Conservation (phyloP, 2,113 vertebrate genomes). For the Fukomys damarensis region DNA sequence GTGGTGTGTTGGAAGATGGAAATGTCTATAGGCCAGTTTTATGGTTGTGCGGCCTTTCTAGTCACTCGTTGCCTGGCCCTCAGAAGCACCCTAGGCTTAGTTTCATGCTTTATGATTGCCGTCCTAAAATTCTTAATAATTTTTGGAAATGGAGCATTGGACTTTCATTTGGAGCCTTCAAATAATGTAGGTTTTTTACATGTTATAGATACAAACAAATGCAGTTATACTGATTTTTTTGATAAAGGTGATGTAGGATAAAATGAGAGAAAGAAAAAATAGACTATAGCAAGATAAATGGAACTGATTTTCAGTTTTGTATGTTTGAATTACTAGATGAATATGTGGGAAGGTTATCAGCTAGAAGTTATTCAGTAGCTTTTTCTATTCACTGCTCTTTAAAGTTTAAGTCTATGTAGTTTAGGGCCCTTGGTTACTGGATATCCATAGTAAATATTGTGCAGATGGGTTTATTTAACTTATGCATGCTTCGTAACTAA, state of each 20-base stretch:
- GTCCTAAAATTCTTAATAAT: not conserved
- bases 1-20: not conserved
- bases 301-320: not conserved
- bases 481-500: constrained; percentile 17
- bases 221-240: not conserved
- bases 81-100: not conserved
- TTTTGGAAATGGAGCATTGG: not conserved
- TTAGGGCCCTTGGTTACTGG: not conserved
- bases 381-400: not conserved
- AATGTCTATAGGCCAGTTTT: fast-evolving
- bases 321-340: not conserved
- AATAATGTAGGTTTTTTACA: not conserved
- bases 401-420: not conserved
- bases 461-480: constrained; percentile 25
- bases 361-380: not conserved
- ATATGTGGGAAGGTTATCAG: not conserved
- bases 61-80: not conserved
- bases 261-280: not conserved
- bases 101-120: not conserved
- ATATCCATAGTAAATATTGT: not conserved
- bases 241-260: not conserved
- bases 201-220: not conserved
- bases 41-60: not conserved
- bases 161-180: not conserved
- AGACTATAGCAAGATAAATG: not conserved